phyloP scores from a whole-genome alignment of 2,888 invertebrate genomes.

The Heteropelma amictum region DNA sequence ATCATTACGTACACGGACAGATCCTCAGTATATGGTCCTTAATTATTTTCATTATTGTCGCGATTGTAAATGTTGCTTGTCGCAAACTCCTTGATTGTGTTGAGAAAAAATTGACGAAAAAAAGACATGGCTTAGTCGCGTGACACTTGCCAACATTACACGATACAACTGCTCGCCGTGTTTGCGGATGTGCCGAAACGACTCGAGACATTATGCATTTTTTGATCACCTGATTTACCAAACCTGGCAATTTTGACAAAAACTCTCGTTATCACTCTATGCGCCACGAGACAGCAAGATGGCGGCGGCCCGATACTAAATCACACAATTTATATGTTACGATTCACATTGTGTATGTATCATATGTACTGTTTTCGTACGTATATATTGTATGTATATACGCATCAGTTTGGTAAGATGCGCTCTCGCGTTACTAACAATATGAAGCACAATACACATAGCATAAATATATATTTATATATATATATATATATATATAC shows the following conservation, averaged over 20 bases:
- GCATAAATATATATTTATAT: too few relatives aligned
- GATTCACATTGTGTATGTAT: slow-evolving; percentile 61
- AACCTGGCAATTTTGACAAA: not conserved
- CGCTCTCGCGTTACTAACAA: slow-evolving; percentile 48
- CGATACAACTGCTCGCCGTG: slow-evolving; percentile 33
- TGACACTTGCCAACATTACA: slow-evolving; percentile 13
- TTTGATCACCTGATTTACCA: slow-evolving; percentile 20
- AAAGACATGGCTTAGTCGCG: too few relatives aligned
- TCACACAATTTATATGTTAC: slow-evolving; percentile 55
- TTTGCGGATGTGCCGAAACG: slow-evolving; percentile 22
- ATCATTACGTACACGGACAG: slow-evolving; percentile 9
- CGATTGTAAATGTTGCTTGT: slow-evolving; percentile 37
- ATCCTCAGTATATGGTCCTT: not conserved
- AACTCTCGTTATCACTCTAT: slow-evolving; percentile 59
- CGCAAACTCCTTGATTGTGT: slow-evolving; percentile 37
- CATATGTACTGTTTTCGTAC: slow-evolving; percentile 34
- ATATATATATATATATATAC: too few relatives aligned
- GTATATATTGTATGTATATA: too few relatives aligned
- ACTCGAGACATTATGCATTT: slow-evolving; percentile 15
- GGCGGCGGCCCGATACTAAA: slow-evolving; percentile 78
- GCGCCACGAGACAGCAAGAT: slow-evolving; percentile 79
- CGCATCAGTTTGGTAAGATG: slow-evolving; percentile 54
- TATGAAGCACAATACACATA: slow-evolving; percentile 53
- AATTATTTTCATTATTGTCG: slow-evolving; percentile 9
- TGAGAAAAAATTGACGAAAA: slow-evolving; percentile 9